Base-by-base conservation (phyloP, 2,888 invertebrate genomes). In the Pomacea canaliculata region DNA sequence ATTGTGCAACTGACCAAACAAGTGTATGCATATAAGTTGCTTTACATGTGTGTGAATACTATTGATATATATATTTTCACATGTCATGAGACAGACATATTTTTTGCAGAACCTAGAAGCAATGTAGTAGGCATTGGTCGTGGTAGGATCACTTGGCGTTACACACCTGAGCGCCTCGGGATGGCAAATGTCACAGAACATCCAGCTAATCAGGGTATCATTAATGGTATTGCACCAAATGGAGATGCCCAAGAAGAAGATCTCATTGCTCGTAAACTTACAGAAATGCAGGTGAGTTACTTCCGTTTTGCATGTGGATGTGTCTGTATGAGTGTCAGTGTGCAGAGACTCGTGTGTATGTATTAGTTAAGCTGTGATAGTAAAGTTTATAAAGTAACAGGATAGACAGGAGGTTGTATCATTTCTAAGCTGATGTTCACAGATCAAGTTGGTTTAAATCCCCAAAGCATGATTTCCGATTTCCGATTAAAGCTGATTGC, bases 211-310 rank as follows among this genome's bases (percentile, higher is more conserved):
- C 69, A 68, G 49, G 74, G 68, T 23, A 67, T 68, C 8, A 46
- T 73, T 37, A 65, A 73, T 18, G 46, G 48, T 13, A 9, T 49
- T n/a, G 27, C 68, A 12, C 23, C 68, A 23, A 49, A 27, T 48
- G 46, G 65, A 9, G 37, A 51, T 23, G 23, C 56, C 8, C 70
- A 70, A 62, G 70, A 77, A 51, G 70, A 67, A 48, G 83, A 83
- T 51, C 78, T 76, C 51, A 82, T 84, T 23, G 82, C 83, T 10
- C 80, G 78, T 1, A 81, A 81, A 69, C 62, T 83, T 62, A 80
- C 78, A 23, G 79, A 80, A 60, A 79, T 79, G 80, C 95, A 96
- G 91, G 94, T 74, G n/a, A 37, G 12, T 27, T 37, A 68, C 68
- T 27, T 12, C 8, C 13, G 9, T 23, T 68, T 4, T 19, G 48